Percentiles rank a stretch among this genome's conserved stretches.
Evolutionary conservation across 64 coral and sea anemone species (phyloP).

Genomic region (Acropora tenuis): DNA sequence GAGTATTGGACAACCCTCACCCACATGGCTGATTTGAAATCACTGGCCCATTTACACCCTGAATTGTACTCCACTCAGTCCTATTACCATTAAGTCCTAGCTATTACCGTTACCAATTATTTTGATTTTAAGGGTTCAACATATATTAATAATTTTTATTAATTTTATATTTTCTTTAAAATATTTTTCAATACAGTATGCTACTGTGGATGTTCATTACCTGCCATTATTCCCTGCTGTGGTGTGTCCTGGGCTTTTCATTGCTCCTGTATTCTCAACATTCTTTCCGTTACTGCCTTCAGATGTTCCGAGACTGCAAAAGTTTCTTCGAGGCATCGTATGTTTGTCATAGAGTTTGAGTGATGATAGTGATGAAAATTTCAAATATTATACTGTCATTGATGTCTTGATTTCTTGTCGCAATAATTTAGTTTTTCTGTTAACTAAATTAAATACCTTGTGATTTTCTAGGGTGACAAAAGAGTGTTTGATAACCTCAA

Average conservation of each 20-base stretch:
- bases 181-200: slow-evolving; percentile 58
- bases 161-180: neutral
- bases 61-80: too few relatives aligned
- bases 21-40: too few relatives aligned
- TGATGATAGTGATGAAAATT: too few relatives aligned
- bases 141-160: neutral
- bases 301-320: slow-evolving; percentile 82
- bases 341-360: neutral
- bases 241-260: slow-evolving; percentile 80
- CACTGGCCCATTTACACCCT: too few relatives aligned
- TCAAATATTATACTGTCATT: neutral
- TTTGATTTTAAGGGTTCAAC: too few relatives aligned
- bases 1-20: too few relatives aligned
- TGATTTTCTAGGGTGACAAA: slow-evolving; percentile 80
- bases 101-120: too few relatives aligned
- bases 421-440: neutral
- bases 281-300: slow-evolving; percentile 88
- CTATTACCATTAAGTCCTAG: too few relatives aligned
- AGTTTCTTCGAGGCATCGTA: slow-evolving; percentile 66
- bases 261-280: slow-evolving; percentile 79
- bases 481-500: slow-evolving; percentile 73
- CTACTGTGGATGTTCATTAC: slow-evolving; percentile 88
- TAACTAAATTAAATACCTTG: too few relatives aligned
- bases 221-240: slow-evolving; percentile 81
- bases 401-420: neutral